phyloP scores from a whole-genome alignment of 2,113 vertebrate species.

The Actinemys pallida region DNA sequence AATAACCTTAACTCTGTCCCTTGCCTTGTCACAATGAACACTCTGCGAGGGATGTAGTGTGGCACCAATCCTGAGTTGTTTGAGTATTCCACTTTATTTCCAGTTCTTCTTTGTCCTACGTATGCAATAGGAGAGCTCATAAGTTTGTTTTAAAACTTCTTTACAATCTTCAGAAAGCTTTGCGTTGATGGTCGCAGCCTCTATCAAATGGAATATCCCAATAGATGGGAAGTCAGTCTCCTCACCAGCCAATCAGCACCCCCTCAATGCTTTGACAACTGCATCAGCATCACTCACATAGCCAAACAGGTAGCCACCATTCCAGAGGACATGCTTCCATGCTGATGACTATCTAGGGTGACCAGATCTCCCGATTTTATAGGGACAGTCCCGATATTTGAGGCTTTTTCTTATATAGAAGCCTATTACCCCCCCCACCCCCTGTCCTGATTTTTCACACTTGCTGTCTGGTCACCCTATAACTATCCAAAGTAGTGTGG shows the following conservation, averaged over 20 bases:
- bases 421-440: no score
- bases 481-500: no score
- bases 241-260: neutral
- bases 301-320: neutral
- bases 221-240: neutral
- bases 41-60: neutral
- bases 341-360: no score
- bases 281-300: neutral
- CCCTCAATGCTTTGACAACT: neutral
- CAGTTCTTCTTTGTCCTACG: neutral
- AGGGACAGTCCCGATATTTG: no score
- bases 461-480: no score
- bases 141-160: neutral
- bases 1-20: neutral
- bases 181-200: neutral
- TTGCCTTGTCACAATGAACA: neutral
- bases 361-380: no score
- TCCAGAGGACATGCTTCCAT: no score
- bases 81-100: neutral
- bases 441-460: no score
- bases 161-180: neutral
- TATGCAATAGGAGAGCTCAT: neutral
- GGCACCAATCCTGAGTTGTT: neutral
- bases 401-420: no score
- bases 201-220: neutral